phyloP scores from a whole-genome alignment of 2,888 invertebrate genomes.

The Volucella inanis region DNA sequence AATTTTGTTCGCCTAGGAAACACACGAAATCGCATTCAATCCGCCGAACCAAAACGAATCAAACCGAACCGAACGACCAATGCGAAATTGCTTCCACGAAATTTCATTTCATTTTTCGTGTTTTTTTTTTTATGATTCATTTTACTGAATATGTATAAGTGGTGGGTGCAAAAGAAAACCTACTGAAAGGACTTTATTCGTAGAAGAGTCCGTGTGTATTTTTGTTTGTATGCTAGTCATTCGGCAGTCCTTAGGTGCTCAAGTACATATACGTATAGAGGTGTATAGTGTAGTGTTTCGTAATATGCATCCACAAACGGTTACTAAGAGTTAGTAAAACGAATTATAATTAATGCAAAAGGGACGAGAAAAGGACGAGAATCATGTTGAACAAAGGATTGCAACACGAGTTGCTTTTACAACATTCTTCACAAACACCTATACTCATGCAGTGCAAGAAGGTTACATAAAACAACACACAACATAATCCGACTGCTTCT shows the following conservation, averaged over 20 bases:
- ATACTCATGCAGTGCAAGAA: conserved; percentile 32
- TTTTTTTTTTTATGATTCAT: conserved; percentile 63
- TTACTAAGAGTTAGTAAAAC: conserved; percentile 24
- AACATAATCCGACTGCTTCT: conserved; percentile 9
- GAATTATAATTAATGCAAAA: conserved; percentile 55
- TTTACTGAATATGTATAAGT: conserved; percentile 46
- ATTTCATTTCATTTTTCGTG: not conserved
- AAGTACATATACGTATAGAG: not conserved
- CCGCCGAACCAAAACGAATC: not conserved
- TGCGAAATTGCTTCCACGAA: conserved; percentile 41
- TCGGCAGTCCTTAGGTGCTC: not conserved
- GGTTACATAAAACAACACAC: conserved; percentile 72
- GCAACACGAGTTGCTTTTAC: conserved; percentile 65
- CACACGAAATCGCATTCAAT: not conserved
- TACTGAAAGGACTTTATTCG: conserved; percentile 48
- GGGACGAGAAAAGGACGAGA: conserved; percentile 33
- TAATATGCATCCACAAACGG: conserved; percentile 55
- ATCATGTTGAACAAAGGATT: conserved; percentile 67
- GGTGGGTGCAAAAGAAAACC: conserved; percentile 66
- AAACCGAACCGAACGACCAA: conserved; percentile 4
- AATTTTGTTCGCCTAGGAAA: too few relatives aligned
- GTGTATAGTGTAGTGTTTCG: conserved; percentile 57
- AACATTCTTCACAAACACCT: conserved; percentile 42
- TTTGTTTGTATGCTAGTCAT: not conserved
- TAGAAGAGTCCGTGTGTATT: not conserved